Percentiles rank a stretch among this genome's conserved stretches.
Evolutionary conservation across 2,797 vertebrate species (phyloP).

Genomic region (Melanotaenia boesemani): DNA sequence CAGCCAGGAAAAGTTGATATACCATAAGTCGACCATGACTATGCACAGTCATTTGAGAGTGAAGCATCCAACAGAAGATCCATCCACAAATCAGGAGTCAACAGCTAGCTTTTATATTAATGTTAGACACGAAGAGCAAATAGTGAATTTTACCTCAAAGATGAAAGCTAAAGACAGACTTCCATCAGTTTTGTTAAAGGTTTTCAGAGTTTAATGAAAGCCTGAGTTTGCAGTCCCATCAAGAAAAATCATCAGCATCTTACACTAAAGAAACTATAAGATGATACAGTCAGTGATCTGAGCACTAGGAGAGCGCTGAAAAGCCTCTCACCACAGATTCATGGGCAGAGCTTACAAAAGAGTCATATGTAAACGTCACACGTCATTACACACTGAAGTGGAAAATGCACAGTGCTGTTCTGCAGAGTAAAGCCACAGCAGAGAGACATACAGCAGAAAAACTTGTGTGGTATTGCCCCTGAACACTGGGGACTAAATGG

Average conservation of each 20-base stretch:
- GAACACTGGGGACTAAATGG: background rate
- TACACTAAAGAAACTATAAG: background rate
- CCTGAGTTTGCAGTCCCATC: background rate
- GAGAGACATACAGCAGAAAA: too few species aligned
- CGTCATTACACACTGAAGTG: background rate
- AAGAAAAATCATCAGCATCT: background rate
- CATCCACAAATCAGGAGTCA: too few species aligned
- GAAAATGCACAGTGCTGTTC: background rate
- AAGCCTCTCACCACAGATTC: background rate
- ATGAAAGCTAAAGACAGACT: background rate
- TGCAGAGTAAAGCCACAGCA: too few species aligned
- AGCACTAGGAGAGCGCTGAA: too few species aligned
- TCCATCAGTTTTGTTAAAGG: background rate
- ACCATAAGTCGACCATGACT: too few species aligned
- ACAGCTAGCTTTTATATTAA: too few species aligned
- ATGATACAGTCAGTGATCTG: background rate
- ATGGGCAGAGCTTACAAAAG: background rate
- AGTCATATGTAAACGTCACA: background rate
- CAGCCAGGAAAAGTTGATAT: background rate
- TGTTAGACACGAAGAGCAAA: too few species aligned
- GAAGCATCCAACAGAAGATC: too few species aligned
- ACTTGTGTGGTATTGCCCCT: background rate
- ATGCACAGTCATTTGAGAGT: too few species aligned
- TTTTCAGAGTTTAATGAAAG: background rate
- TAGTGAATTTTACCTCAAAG: background rate